Evolutionary conservation across 1,140 invertebrate genomes (phyloP), one percentile per base, ranked within the genome.

Genomic region (Harpegnathos saltator): DNA sequence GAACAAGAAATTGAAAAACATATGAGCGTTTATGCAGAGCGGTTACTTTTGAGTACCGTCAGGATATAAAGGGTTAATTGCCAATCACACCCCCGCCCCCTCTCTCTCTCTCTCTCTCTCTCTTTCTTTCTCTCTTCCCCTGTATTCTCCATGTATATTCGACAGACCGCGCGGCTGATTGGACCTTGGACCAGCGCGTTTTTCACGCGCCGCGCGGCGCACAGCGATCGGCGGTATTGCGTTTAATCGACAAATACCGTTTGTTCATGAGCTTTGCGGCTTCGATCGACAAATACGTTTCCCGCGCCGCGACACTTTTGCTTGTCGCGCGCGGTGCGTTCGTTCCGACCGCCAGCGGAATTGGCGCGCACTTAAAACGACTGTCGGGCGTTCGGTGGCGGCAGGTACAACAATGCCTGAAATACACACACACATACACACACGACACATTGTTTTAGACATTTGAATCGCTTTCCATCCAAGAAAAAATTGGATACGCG

Each of bases 161-260:
- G 7, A 19, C 54, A 19, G 19, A 58, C 17, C 26, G 7, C 12
- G 15, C 17, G 26, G 19, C 48, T 73, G 3, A 61, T 61, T 2
- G 12, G 44, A 48, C 4, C 15, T 33, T 56, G 2, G 3, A 56
- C 33, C 44, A 48, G 7, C n/a, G 12, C 3, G 0, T 38, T 72
- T 44, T 74, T 4, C n/a, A 38, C 7, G 26, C 12, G 14, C 15
- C 2, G n/a, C 38, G 38, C 4, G 38, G 9, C 38, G 7, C 38
- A 74, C 50, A 26, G 29, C 5, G 19, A 3, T 62, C 48, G 12
- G 0, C 3, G 3, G n/a, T 5, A 22, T 50, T 74, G 29, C 54
- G 48, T 26, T 26, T 19, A 61, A n/a, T 26, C n/a, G n/a, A 62
- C 15, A 66, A 74, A 50, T 19, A 48, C n/a, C n/a, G n/a, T n/a